These are phyloP conservation scores for Pipistrellus kuhlii DNA, from an alignment of 2,797 vertebrate genomes.

Conservation along the genomic window DNA sequence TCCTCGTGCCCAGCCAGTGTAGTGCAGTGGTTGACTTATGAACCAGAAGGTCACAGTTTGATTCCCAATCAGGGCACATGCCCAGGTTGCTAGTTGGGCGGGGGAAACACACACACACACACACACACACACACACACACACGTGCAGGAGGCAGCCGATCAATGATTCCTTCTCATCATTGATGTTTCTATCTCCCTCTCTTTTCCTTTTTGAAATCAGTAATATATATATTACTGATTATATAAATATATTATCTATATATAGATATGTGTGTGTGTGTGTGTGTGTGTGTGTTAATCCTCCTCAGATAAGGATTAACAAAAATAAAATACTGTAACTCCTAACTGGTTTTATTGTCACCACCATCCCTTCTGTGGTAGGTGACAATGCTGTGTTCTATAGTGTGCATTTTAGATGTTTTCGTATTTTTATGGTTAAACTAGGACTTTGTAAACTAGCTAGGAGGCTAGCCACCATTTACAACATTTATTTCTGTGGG, in stretches of 20 bases:
- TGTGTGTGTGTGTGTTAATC: too few species aligned
- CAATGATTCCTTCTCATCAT: background rate
- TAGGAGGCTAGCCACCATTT: background rate
- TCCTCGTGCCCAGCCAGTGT: too few species aligned
- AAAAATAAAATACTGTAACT: background rate
- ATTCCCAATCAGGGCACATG: background rate
- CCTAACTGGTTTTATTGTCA: background rate
- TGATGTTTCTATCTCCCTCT: background rate
- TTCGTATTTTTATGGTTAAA: background rate
- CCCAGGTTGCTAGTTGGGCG: too few species aligned
- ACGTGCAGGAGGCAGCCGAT: background rate
- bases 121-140: too few species aligned
- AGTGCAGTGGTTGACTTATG: too few species aligned
- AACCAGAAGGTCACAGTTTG: background rate
- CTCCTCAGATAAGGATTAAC: background rate
- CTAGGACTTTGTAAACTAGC: background rate
- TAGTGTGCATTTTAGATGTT: background rate
- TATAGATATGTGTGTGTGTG: too few species aligned
- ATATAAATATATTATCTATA: too few species aligned
- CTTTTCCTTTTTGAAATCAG: background rate
- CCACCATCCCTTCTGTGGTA: too few species aligned
- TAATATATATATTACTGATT: too few species aligned
- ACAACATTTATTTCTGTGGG: conserved; percentile 5
- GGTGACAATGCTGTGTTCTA: background rate
- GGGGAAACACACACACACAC: too few species aligned